Evolutionary conservation across 1,140 invertebrate genomes (phyloP).

Genomic region (Pseudobourletiella spinata): DNA sequence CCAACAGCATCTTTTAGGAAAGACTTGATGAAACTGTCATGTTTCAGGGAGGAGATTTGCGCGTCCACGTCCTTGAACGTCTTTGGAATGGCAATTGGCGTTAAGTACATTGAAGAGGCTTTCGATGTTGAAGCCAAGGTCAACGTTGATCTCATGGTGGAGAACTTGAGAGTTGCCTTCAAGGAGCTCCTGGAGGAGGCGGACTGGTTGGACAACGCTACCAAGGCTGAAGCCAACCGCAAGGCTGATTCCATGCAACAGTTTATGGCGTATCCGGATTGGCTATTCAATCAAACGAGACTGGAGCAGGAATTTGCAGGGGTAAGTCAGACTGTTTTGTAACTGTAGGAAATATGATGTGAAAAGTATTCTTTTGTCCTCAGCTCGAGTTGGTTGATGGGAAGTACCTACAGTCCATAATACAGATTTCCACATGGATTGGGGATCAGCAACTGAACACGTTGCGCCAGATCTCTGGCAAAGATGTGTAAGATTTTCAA

Average conservation of each 20-base stretch:
- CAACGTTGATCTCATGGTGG: constrained; percentile 51
- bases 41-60: constrained; percentile 39
- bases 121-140: constrained; percentile 49
- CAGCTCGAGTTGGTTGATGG: background rate
- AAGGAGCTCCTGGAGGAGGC: constrained; percentile 45
- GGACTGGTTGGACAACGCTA: constrained; percentile 55
- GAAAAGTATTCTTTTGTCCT: background rate
- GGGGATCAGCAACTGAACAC: constrained; percentile 39
- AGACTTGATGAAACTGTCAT: background rate
- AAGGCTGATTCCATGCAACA: constrained; percentile 52
- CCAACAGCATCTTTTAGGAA: too few relatives aligned
- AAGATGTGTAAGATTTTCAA: constrained; percentile 37
- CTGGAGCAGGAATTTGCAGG: constrained; percentile 43
- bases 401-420: constrained; percentile 48
- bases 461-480: constrained; percentile 40
- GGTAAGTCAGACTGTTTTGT: constrained; percentile 37
- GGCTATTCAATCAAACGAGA: constrained; percentile 44
- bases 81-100: constrained; percentile 45
- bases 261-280: constrained; percentile 57
- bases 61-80: constrained; percentile 42
- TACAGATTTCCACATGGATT: constrained; percentile 18
- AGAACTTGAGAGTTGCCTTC: constrained; percentile 50
- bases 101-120: constrained; percentile 34
- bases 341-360: background rate
- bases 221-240: constrained; percentile 47